Conservation (phyloP, 35 echinoderm and acorn worm species). For the Holothuria glaberrima region DNA sequence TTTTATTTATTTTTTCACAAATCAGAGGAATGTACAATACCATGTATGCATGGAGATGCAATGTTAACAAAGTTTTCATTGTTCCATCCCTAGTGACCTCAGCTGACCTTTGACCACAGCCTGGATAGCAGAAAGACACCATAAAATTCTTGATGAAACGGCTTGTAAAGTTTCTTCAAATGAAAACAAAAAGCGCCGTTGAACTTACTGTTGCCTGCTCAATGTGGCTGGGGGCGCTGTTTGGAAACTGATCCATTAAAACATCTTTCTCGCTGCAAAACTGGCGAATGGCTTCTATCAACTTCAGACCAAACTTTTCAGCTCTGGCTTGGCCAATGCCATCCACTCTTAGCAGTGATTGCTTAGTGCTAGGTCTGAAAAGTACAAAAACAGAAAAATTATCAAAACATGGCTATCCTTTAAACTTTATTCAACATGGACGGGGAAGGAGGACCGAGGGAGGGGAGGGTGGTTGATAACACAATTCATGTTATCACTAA, state of each 20-base stretch:
- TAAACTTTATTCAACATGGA: no score
- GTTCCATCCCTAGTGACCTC: no score
- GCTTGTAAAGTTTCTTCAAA: no score
- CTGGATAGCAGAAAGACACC: no score
- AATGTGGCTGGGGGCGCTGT: conserved; percentile 70
- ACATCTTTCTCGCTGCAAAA: conserved; percentile 77
- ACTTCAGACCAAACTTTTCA: conserved; percentile 75
- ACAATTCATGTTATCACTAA: no score
- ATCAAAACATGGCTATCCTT: no score
- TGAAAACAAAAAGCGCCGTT: neutral
- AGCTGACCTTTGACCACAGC: no score
- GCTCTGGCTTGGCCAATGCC: conserved; percentile 88
- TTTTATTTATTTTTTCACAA: neutral
- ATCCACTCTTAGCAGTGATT: conserved; percentile 82
- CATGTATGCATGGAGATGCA: neutral
- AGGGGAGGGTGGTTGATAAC: no score
- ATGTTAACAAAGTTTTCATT: no score
- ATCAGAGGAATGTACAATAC: neutral
- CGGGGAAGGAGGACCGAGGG: no score
- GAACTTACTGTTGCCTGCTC: conserved; percentile 64
- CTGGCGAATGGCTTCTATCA: conserved; percentile 62
- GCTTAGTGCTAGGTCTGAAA: conserved; percentile 77
- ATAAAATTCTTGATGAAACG: neutral
- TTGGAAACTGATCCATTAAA: conserved; percentile 78
- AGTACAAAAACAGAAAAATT: conserved; percentile 1